A percentile compares a stretch with the other conserved stretches of the same genome.
phyloP scores from a whole-genome alignment of 1,140 invertebrate species.

The Euwallacea similis region DNA sequence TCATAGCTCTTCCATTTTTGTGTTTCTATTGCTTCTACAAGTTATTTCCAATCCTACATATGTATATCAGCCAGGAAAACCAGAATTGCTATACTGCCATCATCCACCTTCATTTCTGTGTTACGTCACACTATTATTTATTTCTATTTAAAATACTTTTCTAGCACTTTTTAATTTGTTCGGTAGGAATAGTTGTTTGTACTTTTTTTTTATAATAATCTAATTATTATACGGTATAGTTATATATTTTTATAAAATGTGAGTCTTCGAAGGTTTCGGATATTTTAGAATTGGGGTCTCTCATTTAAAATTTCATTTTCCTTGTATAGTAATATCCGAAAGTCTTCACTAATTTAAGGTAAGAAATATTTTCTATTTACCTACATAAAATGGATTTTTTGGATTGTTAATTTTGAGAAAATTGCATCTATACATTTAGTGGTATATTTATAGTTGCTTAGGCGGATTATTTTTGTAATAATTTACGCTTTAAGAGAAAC shows the following conservation, averaged over 20 bases:
- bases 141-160: too few species aligned
- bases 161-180: too few species aligned
- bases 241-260: conserved; percentile 7
- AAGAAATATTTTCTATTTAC: conserved; percentile 35
- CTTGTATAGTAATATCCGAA: conserved; percentile 5
- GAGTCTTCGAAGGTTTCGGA: background rate
- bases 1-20: too few species aligned
- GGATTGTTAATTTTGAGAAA: conserved; percentile 12
- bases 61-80: too few species aligned
- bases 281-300: background rate
- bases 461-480: conserved; percentile 32
- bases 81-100: too few species aligned
- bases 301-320: background rate
- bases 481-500: conserved; percentile 30
- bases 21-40: too few species aligned
- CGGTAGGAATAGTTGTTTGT: background rate
- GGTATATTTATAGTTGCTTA: conserved; percentile 16
- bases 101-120: too few species aligned
- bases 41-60: too few species aligned
- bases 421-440: background rate
- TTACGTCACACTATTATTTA: too few species aligned
- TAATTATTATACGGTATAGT: background rate
- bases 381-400: conserved; percentile 9
- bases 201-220: background rate
- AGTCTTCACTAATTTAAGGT: conserved; percentile 4